Evolutionary conservation across 2,113 vertebrate species (phyloP), one percentile per base, ranked within the genome.

Genomic region (Xenus cinereus): DNA sequence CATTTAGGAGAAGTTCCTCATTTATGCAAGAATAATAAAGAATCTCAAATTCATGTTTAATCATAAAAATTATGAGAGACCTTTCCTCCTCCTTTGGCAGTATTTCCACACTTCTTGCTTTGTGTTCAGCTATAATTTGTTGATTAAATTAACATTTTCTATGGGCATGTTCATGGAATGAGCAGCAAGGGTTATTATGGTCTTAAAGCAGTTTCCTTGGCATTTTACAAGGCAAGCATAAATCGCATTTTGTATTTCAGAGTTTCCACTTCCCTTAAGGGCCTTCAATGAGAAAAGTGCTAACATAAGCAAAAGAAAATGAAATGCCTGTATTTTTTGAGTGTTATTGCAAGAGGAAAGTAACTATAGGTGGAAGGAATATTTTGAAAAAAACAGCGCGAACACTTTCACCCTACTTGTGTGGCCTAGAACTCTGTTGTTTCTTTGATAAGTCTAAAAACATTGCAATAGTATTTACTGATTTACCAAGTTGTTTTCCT

Each of bases 131-230:
- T 86, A n/a, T 95, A 96, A 97, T 95, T 93, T 89, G 89, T 91
- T 97, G 97, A 92, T 96, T 97, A 97, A 96, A 95, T 96, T 96
- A 97, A 95, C 95, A 95, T 93, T 96, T 97, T 95, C 88, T 81
- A 92, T 75, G 92, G 57, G 53, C 90, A 84, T 69, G 69, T 87
- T 97, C 96, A 75, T 78, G 41, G 86, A 95, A 94, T 68, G 92
- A 96, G 83, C 77, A 97, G 80, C 73, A 89, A 92, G 82, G 94
- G 86, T 96, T 95, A 90, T 97, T 96, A 92, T 41, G 62, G 90
- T 89, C 80, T 97, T 95, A 93, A 96, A 95, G 88, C 83, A 90
- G 90, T 87, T 93, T 93, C 86, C 48, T 64, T 96, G 95, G 94
- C 88, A 95, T 97, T 97, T 95, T 91, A 95, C 89, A 95, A 97